These are phyloP conservation scores for Malacoctenus gilli DNA, from an alignment of 2,797 vertebrate genomes.

Conservation along the genomic window DNA sequence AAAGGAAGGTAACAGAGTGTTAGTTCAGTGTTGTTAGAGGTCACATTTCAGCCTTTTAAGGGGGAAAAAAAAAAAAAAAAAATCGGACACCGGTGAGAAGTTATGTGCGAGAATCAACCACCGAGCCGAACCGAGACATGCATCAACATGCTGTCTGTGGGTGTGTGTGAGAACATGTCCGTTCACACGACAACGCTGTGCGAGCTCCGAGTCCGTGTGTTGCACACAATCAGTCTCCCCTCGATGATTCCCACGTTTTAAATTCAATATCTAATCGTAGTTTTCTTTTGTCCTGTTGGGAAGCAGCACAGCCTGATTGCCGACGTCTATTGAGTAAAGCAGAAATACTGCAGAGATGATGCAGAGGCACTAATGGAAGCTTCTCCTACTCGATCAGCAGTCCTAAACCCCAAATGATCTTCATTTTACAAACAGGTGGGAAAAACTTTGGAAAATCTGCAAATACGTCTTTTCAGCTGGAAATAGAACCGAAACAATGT, in stretches of 20 bases:
- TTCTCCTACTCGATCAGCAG: neutral
- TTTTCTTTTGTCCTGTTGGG: constrained; percentile 7
- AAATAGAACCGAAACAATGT: too few relatives aligned
- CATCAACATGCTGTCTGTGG: constrained; percentile 64
- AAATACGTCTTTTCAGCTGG: too few relatives aligned
- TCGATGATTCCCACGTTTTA: neutral
- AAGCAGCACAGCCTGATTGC: too few relatives aligned
- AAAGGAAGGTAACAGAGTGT: neutral
- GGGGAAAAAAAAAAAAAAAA: constrained; percentile 22
- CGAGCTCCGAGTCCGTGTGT: neutral
- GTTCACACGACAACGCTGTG: constrained; percentile 43
- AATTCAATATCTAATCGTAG: neutral
- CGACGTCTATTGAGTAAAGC: neutral
- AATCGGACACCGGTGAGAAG: constrained; percentile 67
- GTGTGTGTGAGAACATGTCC: constrained; percentile 50
- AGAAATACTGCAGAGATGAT: constrained; percentile 5
- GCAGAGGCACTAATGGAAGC: neutral
- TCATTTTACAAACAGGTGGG: neutral
- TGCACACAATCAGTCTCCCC: neutral
- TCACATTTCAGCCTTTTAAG: constrained; percentile 44
- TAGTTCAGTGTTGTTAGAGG: neutral
- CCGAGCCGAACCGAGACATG: constrained; percentile 46
- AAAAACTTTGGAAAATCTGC: neutral
- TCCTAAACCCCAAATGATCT: constrained; percentile 21
- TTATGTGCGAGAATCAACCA: constrained; percentile 53